Conservation (phyloP, 1,140 invertebrate genomes). For the Apis cerana region DNA sequence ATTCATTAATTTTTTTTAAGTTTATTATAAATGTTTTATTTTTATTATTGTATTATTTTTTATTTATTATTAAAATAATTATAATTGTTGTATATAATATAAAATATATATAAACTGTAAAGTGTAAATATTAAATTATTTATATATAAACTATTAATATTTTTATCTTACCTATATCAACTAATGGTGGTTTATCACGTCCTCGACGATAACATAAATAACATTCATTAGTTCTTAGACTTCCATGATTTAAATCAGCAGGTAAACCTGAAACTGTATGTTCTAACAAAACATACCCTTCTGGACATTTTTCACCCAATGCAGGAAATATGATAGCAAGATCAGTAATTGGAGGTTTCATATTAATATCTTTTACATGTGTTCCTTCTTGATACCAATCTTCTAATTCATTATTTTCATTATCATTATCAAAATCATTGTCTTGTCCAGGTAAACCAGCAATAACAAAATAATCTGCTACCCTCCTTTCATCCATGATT, state of each 20-base stretch:
- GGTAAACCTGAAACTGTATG: constrained; percentile 91
- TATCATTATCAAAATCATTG: constrained; percentile 69
- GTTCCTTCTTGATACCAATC: constrained; percentile 90
- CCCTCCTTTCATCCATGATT: constrained; percentile 89
- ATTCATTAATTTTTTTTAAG: background rate
- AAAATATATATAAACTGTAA: too few relatives aligned
- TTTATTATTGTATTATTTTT: background rate
- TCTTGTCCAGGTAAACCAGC: constrained; percentile 93
- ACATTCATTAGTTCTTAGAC: constrained; percentile 94
- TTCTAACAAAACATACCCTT: constrained; percentile 91
- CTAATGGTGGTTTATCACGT: constrained; percentile 96
- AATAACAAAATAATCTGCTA: constrained; percentile 98
- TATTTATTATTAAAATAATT: background rate
- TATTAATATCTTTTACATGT: constrained; percentile 87
- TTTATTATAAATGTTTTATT: background rate
- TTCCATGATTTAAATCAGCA: constrained; percentile 98
- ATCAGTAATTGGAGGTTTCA: constrained; percentile 96
- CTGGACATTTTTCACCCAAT: constrained; percentile 91
- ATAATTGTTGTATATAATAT: background rate
- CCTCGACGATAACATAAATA: constrained; percentile 96
- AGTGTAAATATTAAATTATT: too few relatives aligned
- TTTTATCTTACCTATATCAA: constrained; percentile 94
- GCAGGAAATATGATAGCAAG: constrained; percentile 94
- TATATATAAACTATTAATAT: too few relatives aligned
- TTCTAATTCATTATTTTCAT: constrained; percentile 84